Evolutionary conservation across 2,113 vertebrate genomes (phyloP).

Genomic region (Xiphophorus couchianus): DNA sequence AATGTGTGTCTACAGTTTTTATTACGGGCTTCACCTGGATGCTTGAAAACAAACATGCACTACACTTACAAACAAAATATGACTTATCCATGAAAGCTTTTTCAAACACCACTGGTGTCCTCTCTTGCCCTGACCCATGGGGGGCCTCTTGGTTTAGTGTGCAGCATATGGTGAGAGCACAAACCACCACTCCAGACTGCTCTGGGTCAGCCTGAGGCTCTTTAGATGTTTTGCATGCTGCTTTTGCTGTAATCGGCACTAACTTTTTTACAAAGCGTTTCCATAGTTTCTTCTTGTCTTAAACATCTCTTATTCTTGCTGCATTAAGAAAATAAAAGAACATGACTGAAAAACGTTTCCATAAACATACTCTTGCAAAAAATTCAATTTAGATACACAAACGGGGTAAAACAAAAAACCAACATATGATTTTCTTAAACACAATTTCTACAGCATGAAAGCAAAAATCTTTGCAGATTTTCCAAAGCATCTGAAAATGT

Average conservation of each 20-base stretch:
- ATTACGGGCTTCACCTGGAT: background rate
- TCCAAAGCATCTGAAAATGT: no score
- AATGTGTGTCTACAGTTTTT: background rate
- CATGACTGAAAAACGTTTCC: background rate
- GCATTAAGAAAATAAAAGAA: background rate
- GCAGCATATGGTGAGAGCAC: background rate
- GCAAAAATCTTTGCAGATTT: background rate
- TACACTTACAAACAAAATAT: background rate
- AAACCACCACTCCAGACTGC: slow-evolving; percentile 10
- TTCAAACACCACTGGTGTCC: background rate
- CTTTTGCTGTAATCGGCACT: background rate
- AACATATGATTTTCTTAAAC: background rate
- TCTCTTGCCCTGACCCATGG: background rate
- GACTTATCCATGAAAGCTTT: background rate
- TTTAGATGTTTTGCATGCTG: slow-evolving; percentile 2
- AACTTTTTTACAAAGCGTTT: background rate
- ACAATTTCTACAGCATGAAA: background rate
- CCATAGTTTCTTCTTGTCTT: background rate
- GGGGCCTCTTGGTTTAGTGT: background rate
- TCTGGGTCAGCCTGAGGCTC: slow-evolving; percentile 6
- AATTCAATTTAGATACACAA: background rate
- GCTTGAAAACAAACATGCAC: background rate
- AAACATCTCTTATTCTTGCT: background rate
- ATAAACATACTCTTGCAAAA: background rate
- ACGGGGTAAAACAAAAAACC: background rate